Conservation (phyloP, 2,888 invertebrate species). For the Drosophila nr. medialis region DNA sequence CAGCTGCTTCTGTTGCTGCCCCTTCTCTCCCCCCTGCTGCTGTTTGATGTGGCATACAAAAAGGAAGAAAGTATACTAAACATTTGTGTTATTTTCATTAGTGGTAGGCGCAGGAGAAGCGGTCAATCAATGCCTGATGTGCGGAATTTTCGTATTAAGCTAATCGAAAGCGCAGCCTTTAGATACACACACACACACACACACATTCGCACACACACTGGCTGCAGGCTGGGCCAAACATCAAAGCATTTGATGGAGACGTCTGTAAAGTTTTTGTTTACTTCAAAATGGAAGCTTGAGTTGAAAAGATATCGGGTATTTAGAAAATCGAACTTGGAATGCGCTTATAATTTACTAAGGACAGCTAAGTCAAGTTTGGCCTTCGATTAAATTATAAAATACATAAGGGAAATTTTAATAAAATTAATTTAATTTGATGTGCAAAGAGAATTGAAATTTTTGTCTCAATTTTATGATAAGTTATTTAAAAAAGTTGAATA, state of each 20-base stretch:
- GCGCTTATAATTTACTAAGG: background rate
- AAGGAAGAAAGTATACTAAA: slow-evolving; percentile 41
- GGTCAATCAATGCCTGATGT: slow-evolving; percentile 46
- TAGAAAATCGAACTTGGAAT: background rate
- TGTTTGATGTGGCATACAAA: slow-evolving; percentile 1
- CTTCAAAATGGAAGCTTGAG: slow-evolving; percentile 1
- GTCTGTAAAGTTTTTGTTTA: slow-evolving; percentile 32
- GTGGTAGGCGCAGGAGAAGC: slow-evolving; percentile 34
- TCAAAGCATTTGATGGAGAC: slow-evolving; percentile 41
- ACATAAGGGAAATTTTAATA: background rate
- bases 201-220: background rate
- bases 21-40: background rate
- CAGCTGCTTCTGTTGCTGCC: slow-evolving; percentile 7
- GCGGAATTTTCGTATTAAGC: slow-evolving; percentile 64
- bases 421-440: background rate
- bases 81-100: slow-evolving; percentile 76
- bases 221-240: slow-evolving; percentile 24
- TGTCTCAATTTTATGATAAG: background rate
- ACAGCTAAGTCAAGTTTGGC: background rate
- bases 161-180: slow-evolving; percentile 52
- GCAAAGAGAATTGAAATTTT: background rate
- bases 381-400: background rate
- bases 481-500: background rate
- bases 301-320: background rate
- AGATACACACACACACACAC: background rate